phyloP scores from a whole-genome alignment of 2,113 vertebrate genomes.

The Argyrosomus japonicus region DNA sequence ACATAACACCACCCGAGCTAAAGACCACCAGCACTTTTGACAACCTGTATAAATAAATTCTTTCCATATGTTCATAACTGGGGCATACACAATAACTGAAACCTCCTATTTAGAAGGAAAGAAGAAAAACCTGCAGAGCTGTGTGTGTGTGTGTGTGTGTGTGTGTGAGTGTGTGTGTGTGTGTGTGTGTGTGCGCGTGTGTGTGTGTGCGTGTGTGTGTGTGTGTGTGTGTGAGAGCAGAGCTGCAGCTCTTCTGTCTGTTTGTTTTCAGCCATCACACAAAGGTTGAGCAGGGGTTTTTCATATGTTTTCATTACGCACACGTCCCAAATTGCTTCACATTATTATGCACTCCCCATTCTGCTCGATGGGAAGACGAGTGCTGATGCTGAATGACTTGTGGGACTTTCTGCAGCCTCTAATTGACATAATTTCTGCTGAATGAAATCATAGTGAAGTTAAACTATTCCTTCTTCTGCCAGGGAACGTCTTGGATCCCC shows the following conservation, averaged over 20 bases:
- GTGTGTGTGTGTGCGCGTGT: too few species aligned
- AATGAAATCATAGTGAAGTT: background rate
- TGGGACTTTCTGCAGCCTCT: background rate
- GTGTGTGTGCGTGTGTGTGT: too few species aligned
- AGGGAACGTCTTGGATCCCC: slow-evolving; percentile 3
- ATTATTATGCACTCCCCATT: background rate
- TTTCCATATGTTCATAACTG: slow-evolving; percentile 79
- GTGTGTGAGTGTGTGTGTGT: too few species aligned
- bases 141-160: too few species aligned
- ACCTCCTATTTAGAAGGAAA: slow-evolving; percentile 40
- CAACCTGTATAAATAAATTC: slow-evolving; percentile 79
- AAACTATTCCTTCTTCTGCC: background rate
- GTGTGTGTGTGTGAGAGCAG: too few species aligned
- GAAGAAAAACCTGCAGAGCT: slow-evolving; percentile 21
- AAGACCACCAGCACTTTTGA: slow-evolving; percentile 77
- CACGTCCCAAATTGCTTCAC: background rate
- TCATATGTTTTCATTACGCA: slow-evolving; percentile 15
- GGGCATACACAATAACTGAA: slow-evolving; percentile 59
- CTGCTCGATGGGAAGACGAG: background rate
- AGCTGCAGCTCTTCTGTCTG: slow-evolving; percentile 8
- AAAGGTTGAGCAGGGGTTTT: background rate
- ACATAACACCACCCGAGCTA: slow-evolving; percentile 63
- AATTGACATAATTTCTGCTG: background rate
- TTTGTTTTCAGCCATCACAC: slow-evolving; percentile 10
- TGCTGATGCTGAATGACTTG: slow-evolving; percentile 4